Evolutionary conservation across 2,113 vertebrate species (phyloP).

Genomic region (Thamnophis sirtalis): DNA sequence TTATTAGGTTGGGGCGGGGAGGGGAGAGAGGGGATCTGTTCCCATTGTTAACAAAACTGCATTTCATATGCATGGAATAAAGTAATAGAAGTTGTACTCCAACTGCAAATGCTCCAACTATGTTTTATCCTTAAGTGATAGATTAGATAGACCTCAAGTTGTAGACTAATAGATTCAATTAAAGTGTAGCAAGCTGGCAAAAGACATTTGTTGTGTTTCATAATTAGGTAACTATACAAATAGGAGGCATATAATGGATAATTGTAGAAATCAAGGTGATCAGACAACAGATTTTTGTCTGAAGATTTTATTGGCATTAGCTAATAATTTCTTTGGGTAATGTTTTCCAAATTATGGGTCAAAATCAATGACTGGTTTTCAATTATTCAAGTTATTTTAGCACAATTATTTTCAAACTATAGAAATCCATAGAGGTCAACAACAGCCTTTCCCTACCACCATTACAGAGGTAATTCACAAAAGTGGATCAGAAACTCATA

Average conservation of each 20-base stretch:
- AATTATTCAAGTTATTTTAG: background rate
- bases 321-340: background rate
- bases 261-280: background rate
- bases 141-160: too few species aligned
- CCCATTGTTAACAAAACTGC: background rate
- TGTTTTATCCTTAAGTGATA: background rate
- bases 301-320: background rate
- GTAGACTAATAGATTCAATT: background rate
- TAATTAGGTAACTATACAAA: background rate
- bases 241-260: background rate
- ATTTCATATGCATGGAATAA: background rate
- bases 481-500: background rate
- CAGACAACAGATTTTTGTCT: background rate
- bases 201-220: background rate
- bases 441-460: background rate
- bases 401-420: background rate
- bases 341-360: background rate
- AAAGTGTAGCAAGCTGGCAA: background rate
- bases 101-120: background rate
- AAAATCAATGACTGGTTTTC: background rate
- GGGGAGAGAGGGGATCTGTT: background rate
- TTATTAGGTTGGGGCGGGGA: background rate
- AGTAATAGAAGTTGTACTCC: background rate
- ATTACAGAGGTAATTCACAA: background rate
- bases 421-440: background rate